Conservation (phyloP, 2,113 vertebrate species). For the Cebus imitator region DNA sequence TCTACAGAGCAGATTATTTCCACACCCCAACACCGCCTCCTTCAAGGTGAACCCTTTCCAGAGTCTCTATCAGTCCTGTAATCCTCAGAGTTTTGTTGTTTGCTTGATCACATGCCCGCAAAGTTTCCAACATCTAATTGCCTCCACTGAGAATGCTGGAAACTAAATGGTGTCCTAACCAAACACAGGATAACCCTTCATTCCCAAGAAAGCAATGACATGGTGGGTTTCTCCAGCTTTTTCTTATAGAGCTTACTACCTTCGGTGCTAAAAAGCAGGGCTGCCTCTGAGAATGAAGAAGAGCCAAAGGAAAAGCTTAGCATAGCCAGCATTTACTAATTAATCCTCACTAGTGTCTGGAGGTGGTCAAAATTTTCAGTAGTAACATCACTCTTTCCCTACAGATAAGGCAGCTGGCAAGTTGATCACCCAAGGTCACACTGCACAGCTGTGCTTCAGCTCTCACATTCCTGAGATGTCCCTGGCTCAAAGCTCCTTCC, state of each 20-base stretch:
- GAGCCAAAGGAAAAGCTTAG: constrained; percentile 10
- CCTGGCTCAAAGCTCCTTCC: background rate
- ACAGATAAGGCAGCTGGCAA: background rate
- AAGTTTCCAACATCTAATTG: background rate
- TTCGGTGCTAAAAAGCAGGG: background rate
- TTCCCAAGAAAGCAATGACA: constrained; percentile 22
- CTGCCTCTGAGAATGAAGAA: background rate
- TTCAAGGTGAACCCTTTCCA: background rate
- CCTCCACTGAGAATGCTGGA: background rate
- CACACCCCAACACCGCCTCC: background rate
- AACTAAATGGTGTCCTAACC: background rate
- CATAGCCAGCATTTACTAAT: background rate
- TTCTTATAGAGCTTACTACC: background rate
- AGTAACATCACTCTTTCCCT: background rate
- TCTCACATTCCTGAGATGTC: background rate
- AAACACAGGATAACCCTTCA: background rate
- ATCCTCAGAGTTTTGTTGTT: background rate
- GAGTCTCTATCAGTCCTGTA: background rate
- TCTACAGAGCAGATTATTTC: background rate
- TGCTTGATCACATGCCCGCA: background rate
- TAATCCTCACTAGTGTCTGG: background rate
- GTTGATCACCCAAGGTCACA: background rate
- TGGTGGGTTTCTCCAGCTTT: background rate
- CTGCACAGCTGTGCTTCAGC: background rate
- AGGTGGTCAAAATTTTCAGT: background rate